phyloP scores from a whole-genome alignment of 2,888 invertebrate genomes.

The Eupithecia dodoneata region DNA sequence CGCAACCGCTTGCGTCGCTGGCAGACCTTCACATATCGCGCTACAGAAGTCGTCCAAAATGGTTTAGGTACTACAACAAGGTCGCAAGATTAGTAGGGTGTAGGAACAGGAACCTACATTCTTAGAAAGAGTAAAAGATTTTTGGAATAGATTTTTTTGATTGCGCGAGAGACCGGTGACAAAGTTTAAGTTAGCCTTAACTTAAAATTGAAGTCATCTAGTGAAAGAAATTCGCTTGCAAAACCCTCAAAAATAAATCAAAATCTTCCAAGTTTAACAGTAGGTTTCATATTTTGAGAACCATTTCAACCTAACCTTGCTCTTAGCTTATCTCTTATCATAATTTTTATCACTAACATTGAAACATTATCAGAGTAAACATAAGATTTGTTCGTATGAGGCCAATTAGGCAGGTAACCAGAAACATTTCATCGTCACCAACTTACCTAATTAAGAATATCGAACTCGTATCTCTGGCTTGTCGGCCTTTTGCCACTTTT shows the following conservation, averaged over 20 bases:
- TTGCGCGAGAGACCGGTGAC: too few relatives aligned
- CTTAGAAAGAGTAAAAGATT: too few relatives aligned
- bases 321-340: conserved; percentile 31
- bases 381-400: background rate
- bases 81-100: too few relatives aligned
- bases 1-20: too few relatives aligned
- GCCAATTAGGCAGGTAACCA: conserved; percentile 1
- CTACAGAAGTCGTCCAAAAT: too few relatives aligned
- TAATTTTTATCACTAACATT: conserved; percentile 20
- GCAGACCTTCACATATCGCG: too few relatives aligned
- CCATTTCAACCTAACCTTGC: background rate
- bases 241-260: background rate
- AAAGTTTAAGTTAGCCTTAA: too few relatives aligned
- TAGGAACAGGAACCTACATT: too few relatives aligned
- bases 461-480: background rate
- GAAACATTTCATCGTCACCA: background rate
- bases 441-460: background rate
- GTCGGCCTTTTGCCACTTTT: background rate
- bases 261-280: background rate
- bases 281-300: background rate
- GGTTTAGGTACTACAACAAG: too few relatives aligned
- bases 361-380: conserved; percentile 18
- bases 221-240: background rate
- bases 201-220: background rate
- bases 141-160: too few relatives aligned